These are phyloP conservation scores for Carassius gibelio DNA, from an alignment of 2,113 vertebrate species.

Conservation along the genomic window DNA sequence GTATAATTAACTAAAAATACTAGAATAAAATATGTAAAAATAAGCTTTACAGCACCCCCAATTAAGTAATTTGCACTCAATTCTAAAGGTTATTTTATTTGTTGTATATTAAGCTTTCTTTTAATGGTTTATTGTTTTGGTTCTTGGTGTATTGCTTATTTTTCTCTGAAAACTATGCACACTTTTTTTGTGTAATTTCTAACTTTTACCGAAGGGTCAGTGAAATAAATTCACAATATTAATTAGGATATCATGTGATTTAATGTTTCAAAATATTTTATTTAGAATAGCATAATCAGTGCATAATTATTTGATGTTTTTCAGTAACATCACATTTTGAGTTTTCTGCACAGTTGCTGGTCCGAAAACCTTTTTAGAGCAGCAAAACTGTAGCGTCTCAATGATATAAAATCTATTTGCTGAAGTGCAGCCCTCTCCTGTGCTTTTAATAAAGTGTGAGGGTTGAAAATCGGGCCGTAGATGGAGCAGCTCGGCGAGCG, in stretches of 20 bases:
- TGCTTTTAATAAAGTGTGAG: conserved; percentile 18
- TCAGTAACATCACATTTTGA: background rate
- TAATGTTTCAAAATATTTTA: too few relatives aligned
- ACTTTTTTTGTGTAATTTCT: background rate
- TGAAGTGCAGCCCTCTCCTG: background rate
- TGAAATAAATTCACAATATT: background rate
- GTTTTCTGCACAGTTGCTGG: background rate
- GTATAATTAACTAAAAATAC: background rate
- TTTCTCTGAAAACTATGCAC: background rate
- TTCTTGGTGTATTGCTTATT: background rate
- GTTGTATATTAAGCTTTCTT: too few relatives aligned
- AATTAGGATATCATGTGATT: too few relatives aligned
- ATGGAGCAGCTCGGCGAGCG: conserved; percentile 17
- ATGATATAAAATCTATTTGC: background rate
- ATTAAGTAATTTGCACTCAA: too few relatives aligned
- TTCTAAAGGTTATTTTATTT: background rate
- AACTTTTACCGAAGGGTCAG: background rate
- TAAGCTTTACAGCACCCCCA: background rate
- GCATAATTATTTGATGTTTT: background rate
- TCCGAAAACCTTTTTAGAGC: background rate
- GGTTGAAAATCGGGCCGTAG: conserved; percentile 34
- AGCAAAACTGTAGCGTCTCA: background rate
- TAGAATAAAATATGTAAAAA: background rate
- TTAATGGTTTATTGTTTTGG: background rate
- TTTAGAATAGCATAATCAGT: background rate